Evolutionary conservation across 2,888 invertebrate species (phyloP).

Genomic region (Holacanthella duospinosa): DNA sequence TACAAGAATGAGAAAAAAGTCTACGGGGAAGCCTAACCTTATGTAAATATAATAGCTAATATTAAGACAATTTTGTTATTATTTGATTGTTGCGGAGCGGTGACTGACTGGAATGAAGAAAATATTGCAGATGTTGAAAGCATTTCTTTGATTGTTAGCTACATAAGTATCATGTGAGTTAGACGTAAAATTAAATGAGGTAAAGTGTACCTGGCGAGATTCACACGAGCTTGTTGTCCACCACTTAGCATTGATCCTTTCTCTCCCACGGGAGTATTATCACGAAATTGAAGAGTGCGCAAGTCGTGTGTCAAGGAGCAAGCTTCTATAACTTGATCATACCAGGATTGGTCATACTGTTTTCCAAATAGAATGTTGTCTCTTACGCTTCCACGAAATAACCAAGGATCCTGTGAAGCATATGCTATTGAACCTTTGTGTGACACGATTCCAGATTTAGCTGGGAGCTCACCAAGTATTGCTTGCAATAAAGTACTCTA

Average conservation of each 20-base stretch:
- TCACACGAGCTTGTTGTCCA: constrained; percentile 74
- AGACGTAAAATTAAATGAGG: background rate
- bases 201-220: constrained; percentile 44
- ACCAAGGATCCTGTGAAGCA: constrained; percentile 33
- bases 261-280: constrained; percentile 76
- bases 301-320: constrained; percentile 63
- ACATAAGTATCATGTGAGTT: too few relatives aligned
- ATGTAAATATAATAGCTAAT: too few relatives aligned
- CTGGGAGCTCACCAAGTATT: constrained; percentile 45
- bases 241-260: constrained; percentile 76
- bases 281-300: constrained; percentile 64
- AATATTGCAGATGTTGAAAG: background rate
- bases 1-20: too few relatives aligned
- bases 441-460: constrained; percentile 39
- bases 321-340: constrained; percentile 59
- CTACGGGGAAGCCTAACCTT: too few relatives aligned
- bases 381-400: constrained; percentile 31
- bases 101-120: too few relatives aligned
- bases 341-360: constrained; percentile 46
- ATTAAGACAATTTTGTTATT: too few relatives aligned
- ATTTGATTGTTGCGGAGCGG: too few relatives aligned
- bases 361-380: constrained; percentile 36
- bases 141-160: too few relatives aligned
- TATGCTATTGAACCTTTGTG: constrained; percentile 46
- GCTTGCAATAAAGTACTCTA: constrained; percentile 37